A percentile compares a stretch with the other conserved stretches of the same genome.
phyloP scores from a whole-genome alignment of 1,140 invertebrate species.

The Caerostris extrusa region DNA sequence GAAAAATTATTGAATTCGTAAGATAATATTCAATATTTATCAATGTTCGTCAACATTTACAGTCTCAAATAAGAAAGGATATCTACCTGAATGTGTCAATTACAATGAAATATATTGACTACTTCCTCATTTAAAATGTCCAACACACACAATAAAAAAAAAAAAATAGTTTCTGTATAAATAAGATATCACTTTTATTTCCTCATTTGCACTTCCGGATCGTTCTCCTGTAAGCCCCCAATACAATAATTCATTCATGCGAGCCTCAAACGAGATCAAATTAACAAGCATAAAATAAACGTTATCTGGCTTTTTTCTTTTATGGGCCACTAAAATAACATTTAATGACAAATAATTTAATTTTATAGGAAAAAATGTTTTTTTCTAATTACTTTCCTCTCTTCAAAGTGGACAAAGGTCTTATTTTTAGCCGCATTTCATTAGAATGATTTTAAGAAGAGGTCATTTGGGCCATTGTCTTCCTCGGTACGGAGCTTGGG shows the following conservation, averaged over 20 bases:
- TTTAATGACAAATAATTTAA: constrained; percentile 3
- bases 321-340: not conserved
- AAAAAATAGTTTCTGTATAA: too few relatives aligned
- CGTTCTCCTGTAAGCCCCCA: not conserved
- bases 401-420: constrained; percentile 13
- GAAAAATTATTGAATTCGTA: too few relatives aligned
- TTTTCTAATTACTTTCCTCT: constrained; percentile 43
- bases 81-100: too few relatives aligned
- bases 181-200: not conserved
- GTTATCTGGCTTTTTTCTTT: not conserved
- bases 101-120: too few relatives aligned
- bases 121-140: too few relatives aligned
- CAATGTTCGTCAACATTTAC: too few relatives aligned
- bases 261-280: not conserved
- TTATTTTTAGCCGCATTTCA: constrained; percentile 49
- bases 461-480: constrained; percentile 24
- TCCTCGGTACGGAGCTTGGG: not conserved
- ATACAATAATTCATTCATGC: not conserved
- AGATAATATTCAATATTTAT: too few relatives aligned
- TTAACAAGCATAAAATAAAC: not conserved
- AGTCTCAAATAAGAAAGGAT: too few relatives aligned
- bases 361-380: not conserved
- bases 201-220: not conserved
- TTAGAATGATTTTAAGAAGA: constrained; percentile 16
- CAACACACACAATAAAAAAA: too few relatives aligned